These are phyloP conservation scores for Panthera leo DNA, from an alignment of 2,113 vertebrate species.

Conservation along the genomic window DNA sequence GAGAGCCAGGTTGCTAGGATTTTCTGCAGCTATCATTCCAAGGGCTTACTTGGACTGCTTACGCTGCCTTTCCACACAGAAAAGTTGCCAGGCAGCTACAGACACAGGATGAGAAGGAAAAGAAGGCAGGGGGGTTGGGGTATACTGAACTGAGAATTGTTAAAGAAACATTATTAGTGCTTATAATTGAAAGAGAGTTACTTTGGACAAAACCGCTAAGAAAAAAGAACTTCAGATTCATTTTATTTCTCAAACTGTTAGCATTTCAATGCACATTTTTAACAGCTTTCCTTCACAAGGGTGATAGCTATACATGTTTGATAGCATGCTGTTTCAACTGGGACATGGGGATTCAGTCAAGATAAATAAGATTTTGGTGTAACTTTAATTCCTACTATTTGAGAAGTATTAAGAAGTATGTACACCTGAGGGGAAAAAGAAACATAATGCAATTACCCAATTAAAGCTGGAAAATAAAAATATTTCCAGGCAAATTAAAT, in stretches of 20 bases:
- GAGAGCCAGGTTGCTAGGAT: conserved; percentile 80
- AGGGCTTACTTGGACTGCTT: conserved; percentile 58
- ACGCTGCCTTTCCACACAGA: conserved; percentile 74
- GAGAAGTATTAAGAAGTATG: conserved; percentile 26
- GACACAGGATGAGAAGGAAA: conserved; percentile 74
- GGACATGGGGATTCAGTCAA: conserved; percentile 28
- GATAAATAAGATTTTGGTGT: background rate
- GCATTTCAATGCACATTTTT: conserved; percentile 60
- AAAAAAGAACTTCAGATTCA: conserved; percentile 68
- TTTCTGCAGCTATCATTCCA: conserved; percentile 68
- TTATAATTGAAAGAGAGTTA: conserved; percentile 38
- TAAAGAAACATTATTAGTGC: conserved; percentile 45
- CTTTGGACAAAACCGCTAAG: conserved; percentile 57
- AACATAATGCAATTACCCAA: background rate
- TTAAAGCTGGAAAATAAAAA: background rate
- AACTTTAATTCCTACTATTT: conserved; percentile 53
- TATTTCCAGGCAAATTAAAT: background rate
- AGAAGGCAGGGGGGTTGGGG: rapidly evolving
- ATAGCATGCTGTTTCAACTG: conserved; percentile 42
- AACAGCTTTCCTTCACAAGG: conserved; percentile 71
- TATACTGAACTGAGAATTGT: background rate
- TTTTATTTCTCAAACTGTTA: conserved; percentile 65
- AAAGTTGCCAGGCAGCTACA: conserved; percentile 85
- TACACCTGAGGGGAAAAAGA: background rate
- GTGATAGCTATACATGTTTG: conserved; percentile 42